Evolutionary conservation across 2,888 invertebrate genomes (phyloP).

Genomic region (Camponotus fellah): DNA sequence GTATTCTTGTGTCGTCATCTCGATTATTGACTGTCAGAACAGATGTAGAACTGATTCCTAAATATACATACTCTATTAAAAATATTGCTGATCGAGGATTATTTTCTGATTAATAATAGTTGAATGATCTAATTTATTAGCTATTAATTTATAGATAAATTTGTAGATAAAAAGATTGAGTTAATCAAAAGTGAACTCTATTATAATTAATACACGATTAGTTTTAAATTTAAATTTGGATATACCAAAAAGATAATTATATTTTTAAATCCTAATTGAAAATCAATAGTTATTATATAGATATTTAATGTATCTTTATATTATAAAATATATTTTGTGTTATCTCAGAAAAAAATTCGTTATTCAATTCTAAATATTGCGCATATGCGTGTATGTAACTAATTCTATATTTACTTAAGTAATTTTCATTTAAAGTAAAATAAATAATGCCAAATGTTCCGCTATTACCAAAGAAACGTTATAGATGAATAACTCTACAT

Average conservation of each 20-base stretch:
- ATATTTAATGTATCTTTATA: not conserved
- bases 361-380: not conserved
- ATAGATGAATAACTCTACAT: not conserved
- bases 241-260: not conserved
- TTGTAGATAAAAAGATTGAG: not conserved
- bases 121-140: not conserved
- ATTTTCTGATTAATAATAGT: not conserved
- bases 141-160: not conserved
- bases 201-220: not conserved
- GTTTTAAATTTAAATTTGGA: not conserved
- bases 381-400: not conserved
- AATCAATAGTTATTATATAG: not conserved
- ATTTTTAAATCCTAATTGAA: not conserved
- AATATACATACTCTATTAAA: not conserved
- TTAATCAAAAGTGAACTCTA: not conserved
- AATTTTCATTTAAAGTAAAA: not conserved
- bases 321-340: not conserved
- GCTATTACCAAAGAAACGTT: not conserved
- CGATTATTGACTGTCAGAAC: conserved; percentile 24
- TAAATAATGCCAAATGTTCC: not conserved
- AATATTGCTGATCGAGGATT: not conserved
- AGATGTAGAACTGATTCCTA: not conserved
- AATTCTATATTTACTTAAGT: not conserved
- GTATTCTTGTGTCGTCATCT: conserved; percentile 22
- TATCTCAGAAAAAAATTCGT: not conserved